phyloP scores from a whole-genome alignment of 2,888 invertebrate genomes.

The Ochropacha duplaris region DNA sequence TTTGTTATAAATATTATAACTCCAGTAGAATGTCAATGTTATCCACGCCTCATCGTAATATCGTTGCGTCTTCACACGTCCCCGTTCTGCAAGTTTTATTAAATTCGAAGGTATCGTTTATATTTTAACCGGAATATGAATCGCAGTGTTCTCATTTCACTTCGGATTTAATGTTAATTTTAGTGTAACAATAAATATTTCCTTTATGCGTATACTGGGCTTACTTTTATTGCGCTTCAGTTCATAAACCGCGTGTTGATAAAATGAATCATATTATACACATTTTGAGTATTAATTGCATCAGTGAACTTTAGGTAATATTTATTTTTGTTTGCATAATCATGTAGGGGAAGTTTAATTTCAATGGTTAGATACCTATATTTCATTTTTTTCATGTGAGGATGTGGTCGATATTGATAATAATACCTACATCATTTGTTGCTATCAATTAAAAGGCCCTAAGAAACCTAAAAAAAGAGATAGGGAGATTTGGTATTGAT shows the following conservation, averaged over 20 bases:
- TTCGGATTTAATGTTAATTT: background rate
- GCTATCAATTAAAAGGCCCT: too few relatives aligned
- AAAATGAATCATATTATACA: background rate
- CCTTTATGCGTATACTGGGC: conserved; percentile 8
- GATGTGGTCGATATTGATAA: too few relatives aligned
- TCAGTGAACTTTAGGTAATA: too few relatives aligned
- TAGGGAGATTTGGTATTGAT: too few relatives aligned
- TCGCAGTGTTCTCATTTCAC: conserved; percentile 30
- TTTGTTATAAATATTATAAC: background rate
- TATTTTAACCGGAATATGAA: conserved; percentile 11
- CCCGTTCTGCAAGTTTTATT: conserved; percentile 18
- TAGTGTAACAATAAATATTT: conserved; percentile 1
- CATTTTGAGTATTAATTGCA: too few relatives aligned
- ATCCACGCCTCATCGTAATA: conserved; percentile 15
- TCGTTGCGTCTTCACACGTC: conserved; percentile 18
- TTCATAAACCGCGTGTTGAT: background rate
- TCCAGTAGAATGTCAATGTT: background rate
- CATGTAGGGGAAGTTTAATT: too few relatives aligned
- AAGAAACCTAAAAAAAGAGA: too few relatives aligned
- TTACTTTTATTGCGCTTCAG: background rate
- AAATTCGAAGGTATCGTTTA: conserved; percentile 20
- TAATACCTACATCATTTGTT: too few relatives aligned
- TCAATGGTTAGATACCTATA: too few relatives aligned
- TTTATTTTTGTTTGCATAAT: too few relatives aligned
- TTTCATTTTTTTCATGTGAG: too few relatives aligned